Evolutionary conservation across 2,888 invertebrate species (phyloP).

Genomic region (Gibbula magus): DNA sequence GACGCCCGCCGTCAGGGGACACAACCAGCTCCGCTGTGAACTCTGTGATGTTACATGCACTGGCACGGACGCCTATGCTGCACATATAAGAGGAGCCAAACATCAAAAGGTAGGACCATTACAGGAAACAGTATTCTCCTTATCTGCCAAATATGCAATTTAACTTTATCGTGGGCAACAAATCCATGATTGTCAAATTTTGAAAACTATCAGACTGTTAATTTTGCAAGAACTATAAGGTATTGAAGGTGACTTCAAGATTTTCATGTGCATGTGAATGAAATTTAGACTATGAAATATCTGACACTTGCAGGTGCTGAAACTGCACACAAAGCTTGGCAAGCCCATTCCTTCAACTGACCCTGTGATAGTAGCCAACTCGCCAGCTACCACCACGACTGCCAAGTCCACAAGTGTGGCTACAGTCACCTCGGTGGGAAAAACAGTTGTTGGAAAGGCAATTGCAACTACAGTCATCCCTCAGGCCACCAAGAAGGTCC

Average conservation of each 20-base stretch:
- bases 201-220: no score
- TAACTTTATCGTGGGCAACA: no score
- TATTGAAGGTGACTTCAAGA: no score
- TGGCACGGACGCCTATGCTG: conserved; percentile 98
- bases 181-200: no score
- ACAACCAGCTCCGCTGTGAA: conserved; percentile 90
- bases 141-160: no score
- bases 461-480: conserved; percentile 28
- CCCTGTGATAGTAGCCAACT: conserved; percentile 85
- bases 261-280: no score
- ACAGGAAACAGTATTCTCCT: no score
- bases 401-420: conserved; percentile 42
- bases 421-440: conserved; percentile 32
- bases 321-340: conserved; percentile 96
- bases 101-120: conserved; percentile 88
- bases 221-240: no score
- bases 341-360: conserved; percentile 97
- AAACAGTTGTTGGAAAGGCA: conserved; percentile 26
- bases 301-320: conserved; percentile 80
- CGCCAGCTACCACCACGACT: conserved; percentile 48
- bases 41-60: conserved; percentile 99
- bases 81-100: conserved; percentile 97
- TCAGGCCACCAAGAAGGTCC: conserved; percentile 73
- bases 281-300: no score
- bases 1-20: conserved; percentile 72